Base-by-base conservation (phyloP, 2,797 vertebrate species). In the Chaetodon trifasciatus region DNA sequence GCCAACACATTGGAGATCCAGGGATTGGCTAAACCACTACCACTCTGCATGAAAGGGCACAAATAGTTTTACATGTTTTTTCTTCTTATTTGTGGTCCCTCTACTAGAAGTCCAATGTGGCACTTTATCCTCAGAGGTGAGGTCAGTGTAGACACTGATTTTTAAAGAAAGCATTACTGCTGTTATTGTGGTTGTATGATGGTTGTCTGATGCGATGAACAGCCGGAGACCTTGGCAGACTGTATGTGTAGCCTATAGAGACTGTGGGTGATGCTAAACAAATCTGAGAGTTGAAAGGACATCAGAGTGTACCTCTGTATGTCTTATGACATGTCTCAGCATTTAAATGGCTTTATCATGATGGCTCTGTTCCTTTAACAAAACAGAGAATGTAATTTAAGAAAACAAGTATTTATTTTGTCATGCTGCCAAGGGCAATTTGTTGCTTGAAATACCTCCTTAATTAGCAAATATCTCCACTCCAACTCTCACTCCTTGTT, bases 391-490 rank as follows among this genome's bases (percentile, higher is more conserved):
- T 78, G 83, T 86, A 87, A 88, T 73, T 86, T 55, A 81, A 86
- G 75, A 84, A 88, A 82, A 86, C 10, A 82, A 82, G 90, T 93
- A 94, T 93, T 93, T 94, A 93, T 94, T 93, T 94, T 89, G 81
- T 89, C 85, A 90, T 75, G 83, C 74, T 87, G 82, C 88, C 90
- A 85, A 90, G 88, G 87, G 85, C 82, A 74, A 88, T 80, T 71
- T 78, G 66, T 93, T 81, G 78, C 84, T 92, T 92, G 63, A 91
- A 91, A 91, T 92, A 91, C 91, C 90, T 93, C 90, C 74, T 78
- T 72, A 57, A 80, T 83, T 78, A 88, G 87, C 86, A 79, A 81
- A 91, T 82, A 79, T 77, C 73, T 82, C 78, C 84, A 84, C 71
- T 77, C 74, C 66, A 58, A 28, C 61, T 86, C 63, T 86, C 83